These are phyloP conservation scores for Eptesicus fuscus DNA, from an alignment of 2,113 vertebrate species.

Conservation along the genomic window DNA sequence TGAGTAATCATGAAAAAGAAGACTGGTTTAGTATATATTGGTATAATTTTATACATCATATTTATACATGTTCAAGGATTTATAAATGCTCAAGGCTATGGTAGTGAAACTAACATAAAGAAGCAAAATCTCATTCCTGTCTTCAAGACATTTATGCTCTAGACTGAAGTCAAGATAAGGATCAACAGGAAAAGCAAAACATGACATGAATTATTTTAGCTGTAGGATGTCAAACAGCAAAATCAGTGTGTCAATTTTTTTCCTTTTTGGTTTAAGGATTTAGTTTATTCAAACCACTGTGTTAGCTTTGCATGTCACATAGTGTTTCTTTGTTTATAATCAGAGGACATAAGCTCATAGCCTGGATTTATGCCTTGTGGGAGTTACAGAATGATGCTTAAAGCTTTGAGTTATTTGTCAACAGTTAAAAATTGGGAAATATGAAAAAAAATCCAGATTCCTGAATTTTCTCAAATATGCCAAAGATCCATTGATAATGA, in stretches of 20 bases:
- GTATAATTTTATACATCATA: neutral
- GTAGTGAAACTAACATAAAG: neutral
- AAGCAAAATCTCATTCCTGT: neutral
- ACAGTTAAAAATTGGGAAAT: neutral
- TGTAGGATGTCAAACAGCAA: neutral
- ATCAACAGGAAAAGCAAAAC: neutral
- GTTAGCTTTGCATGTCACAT: neutral
- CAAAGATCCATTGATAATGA: neutral
- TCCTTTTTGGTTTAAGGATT: neutral
- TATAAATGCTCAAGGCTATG: neutral
- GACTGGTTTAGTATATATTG: neutral
- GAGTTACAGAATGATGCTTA: neutral
- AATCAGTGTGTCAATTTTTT: neutral
- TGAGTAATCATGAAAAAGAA: neutral
- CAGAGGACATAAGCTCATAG: neutral
- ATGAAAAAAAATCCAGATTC: neutral
- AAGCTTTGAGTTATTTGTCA: neutral
- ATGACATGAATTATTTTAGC: neutral
- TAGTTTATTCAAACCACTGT: neutral
- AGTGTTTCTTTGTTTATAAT: neutral
- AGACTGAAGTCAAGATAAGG: neutral
- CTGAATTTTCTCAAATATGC: neutral
- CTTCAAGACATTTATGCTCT: neutral
- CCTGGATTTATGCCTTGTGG: neutral
- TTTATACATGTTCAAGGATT: neutral